Conservation (phyloP, 2,888 invertebrate species). For the Drosophila incognita region DNA sequence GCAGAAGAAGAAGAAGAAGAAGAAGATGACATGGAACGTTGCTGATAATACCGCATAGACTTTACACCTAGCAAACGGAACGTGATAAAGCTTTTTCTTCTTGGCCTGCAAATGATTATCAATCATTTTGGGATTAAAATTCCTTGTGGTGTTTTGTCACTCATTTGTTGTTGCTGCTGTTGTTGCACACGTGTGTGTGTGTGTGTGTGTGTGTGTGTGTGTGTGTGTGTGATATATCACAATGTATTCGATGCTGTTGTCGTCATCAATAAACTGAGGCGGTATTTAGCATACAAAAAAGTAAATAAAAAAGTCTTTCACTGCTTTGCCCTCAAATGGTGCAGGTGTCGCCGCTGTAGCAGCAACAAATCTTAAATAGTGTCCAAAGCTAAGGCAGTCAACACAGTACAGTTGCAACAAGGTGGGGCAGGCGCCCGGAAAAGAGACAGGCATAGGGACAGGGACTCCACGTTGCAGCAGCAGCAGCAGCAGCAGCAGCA, state of each 20-base stretch:
- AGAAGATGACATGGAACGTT: conserved; percentile 30
- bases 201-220: conserved; percentile 3
- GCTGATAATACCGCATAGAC: conserved; percentile 70
- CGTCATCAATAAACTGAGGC: conserved; percentile 75
- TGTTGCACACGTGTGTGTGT: not conserved
- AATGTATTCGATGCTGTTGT: conserved; percentile 72
- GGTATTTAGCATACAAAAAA: conserved; percentile 73
- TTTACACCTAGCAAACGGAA: conserved; percentile 75
- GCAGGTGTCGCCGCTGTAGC: conserved; percentile 61
- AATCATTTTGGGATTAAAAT: conserved; percentile 82
- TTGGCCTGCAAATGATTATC: conserved; percentile 75
- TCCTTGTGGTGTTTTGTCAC: conserved; percentile 82
- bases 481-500: not conserved
- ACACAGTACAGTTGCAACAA: conserved; percentile 22
- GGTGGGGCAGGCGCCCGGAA: conserved; percentile 17
- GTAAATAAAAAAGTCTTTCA: conserved; percentile 57
- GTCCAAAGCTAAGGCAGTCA: conserved; percentile 36
- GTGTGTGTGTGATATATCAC: conserved; percentile 50
- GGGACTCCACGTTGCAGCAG: not conserved
- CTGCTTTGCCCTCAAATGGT: conserved; percentile 56
- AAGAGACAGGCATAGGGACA: conserved; percentile 3
- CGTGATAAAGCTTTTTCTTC: conserved; percentile 76
- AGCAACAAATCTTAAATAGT: conserved; percentile 65
- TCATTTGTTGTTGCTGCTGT: conserved; percentile 58
- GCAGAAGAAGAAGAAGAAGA: conserved; percentile 21